A percentile compares a stretch with the other conserved stretches of the same genome.
Evolutionary conservation across 2,113 vertebrate species (phyloP).

Genomic region (Microtus pennsylvanicus): DNA sequence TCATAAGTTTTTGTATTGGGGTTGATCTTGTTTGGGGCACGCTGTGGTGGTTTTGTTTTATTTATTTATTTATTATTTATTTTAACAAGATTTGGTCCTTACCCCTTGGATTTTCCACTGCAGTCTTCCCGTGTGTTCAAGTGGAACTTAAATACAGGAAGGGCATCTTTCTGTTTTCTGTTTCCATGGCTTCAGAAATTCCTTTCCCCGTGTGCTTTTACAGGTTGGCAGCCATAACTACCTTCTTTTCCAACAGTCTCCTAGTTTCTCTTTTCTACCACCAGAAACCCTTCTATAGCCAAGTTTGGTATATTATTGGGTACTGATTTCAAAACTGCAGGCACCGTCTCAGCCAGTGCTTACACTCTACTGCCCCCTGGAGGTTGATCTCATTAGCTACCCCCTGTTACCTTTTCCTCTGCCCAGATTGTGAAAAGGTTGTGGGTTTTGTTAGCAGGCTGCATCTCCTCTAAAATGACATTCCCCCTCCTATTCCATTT

Average conservation of each 20-base stretch:
- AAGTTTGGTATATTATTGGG: neutral
- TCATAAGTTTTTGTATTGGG: neutral
- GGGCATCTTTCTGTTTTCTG: neutral
- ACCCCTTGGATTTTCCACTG: neutral
- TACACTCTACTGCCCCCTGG: neutral
- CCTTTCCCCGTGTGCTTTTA: neutral
- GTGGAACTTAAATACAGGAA: neutral
- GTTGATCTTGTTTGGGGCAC: neutral
- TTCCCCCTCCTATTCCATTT: neutral
- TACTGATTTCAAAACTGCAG: neutral
- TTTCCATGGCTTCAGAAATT: neutral
- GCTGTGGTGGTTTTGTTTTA: neutral
- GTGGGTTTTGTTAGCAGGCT: neutral
- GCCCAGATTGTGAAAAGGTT: neutral
- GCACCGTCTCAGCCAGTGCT: neutral
- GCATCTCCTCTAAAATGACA: neutral
- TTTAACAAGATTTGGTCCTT: neutral
- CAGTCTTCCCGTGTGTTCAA: neutral
- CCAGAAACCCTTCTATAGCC: neutral
- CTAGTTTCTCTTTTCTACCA: neutral
- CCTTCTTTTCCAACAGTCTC: neutral
- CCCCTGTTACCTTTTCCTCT: neutral
- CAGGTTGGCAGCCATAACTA: neutral
- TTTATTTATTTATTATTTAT: neutral
- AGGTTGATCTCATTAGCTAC: neutral